phyloP scores from a whole-genome alignment of 2,888 invertebrate species.

The Rhingia campestris region DNA sequence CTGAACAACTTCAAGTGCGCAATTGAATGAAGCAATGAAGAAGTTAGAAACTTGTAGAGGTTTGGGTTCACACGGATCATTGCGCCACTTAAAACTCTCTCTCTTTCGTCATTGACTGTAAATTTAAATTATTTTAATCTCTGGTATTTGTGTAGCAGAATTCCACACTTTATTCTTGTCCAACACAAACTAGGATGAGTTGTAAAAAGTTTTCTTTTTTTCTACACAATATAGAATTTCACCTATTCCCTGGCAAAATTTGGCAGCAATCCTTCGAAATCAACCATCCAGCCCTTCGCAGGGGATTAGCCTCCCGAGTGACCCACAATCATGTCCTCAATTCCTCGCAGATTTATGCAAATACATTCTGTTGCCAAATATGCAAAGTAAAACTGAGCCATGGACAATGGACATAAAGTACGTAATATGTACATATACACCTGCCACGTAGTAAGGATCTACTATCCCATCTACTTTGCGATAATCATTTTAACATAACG shows the following conservation, averaged over 20 bases:
- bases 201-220: no score
- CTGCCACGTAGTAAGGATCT: not conserved
- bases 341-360: slow-evolving; percentile 15
- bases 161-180: no score
- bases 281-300: not conserved
- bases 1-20: no score
- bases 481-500: slow-evolving; percentile 29
- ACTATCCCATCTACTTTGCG: slow-evolving; percentile 10
- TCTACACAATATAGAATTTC: no score
- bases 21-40: no score
- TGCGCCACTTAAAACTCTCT: no score
- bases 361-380: not conserved
- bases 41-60: no score
- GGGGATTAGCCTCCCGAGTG: not conserved
- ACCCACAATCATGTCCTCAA: not conserved
- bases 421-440: not conserved
- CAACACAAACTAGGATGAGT: no score
- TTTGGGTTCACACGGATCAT: no score
- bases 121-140: no score
- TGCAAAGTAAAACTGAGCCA: not conserved
- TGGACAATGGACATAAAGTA: not conserved
- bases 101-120: no score
- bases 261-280: not conserved
- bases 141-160: no score
- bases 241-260: not conserved